Base-by-base conservation (phyloP, 2,888 invertebrate genomes). In the Phymatocera aterrima region DNA sequence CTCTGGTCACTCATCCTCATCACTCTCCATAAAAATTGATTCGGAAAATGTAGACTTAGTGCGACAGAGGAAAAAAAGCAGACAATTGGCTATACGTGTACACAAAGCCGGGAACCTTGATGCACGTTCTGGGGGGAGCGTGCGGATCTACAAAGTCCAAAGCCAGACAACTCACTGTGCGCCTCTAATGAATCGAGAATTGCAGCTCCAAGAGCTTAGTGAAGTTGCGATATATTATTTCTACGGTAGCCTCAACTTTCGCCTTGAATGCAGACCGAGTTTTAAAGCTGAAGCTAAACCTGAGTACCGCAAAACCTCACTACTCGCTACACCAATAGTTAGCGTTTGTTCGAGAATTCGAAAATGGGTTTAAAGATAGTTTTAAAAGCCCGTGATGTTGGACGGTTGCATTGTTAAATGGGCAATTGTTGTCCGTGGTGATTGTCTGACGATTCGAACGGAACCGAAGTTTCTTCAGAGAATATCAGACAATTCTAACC, bases 131-230 rank as follows among this genome's bases (percentile, higher is more conserved):
- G 34, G 21, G 64, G 64, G 8, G 34, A 64, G 64, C 37, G 3
- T 37, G 34, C 37, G 64, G 64, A 34, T 60, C 31, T 60, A 28
- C 60, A 31, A 28, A 8, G 31, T 61, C 37, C 37, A 15, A 61
- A 34, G 8, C 34, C 31, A 31, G 34, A 61, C 34, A 64, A 64
- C 37, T 8, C 64, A 18, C 18, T 64, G 21, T 64, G 34, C 24
- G 37, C 34, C 64, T 64, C 37, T n/a, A 64, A 34, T n/a, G 37
- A 64, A 34, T 64, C 64, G 64, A 18, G 37, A 64, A 64, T 64
- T 34, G 64, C 37, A 37, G 34, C 64, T 37, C 12, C 18, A 64
- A 64, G 37, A 64, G 34, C 64, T 37, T 15, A 34, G 34, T 64
- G 34, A 37, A 64, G 18, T 64, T n/a, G n/a, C 18, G 64, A 18